These are phyloP conservation scores for Epizoanthus rinbou DNA, from an alignment of 92 coral and sea anemone species.

Conservation along the genomic window DNA sequence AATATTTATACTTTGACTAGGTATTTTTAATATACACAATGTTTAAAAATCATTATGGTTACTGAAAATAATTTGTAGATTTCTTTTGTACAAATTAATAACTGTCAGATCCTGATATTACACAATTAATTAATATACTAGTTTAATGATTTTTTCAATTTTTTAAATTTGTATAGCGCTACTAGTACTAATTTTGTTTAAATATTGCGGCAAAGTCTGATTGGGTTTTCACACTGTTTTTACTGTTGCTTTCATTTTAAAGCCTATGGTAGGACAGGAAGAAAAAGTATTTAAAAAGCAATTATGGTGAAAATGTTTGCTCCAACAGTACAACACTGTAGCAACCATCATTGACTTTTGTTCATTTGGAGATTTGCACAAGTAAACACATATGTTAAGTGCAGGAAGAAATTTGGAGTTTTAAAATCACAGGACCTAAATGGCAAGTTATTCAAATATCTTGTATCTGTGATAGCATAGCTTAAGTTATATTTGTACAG, in stretches of 20 bases:
- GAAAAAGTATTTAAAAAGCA: not conserved
- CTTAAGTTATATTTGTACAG: not conserved
- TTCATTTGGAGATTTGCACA: not conserved
- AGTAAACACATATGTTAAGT: not conserved
- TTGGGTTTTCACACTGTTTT: not conserved
- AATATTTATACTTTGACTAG: not conserved
- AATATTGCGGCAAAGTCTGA: not conserved
- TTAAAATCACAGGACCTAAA: not conserved
- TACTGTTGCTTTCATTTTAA: not conserved
- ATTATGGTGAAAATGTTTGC: not conserved
- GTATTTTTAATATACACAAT: no score
- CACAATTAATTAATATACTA: no score
- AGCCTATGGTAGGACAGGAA: constrained; percentile 3
- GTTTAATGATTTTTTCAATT: no score
- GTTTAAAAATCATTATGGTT: no score
- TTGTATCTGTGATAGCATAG: not conserved
- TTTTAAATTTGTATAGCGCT: no score
- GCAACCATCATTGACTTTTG: not conserved
- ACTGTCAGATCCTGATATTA: no score
- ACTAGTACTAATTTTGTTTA: not conserved
- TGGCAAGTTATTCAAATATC: not conserved
- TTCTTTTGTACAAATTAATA: no score
- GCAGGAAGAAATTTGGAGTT: not conserved
- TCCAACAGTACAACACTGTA: not conserved
- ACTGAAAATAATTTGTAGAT: no score